Evolutionary conservation across 2,113 vertebrate genomes (phyloP), one percentile per base, ranked within the genome.

Genomic region (Cryptomyrus ogoouensis): DNA sequence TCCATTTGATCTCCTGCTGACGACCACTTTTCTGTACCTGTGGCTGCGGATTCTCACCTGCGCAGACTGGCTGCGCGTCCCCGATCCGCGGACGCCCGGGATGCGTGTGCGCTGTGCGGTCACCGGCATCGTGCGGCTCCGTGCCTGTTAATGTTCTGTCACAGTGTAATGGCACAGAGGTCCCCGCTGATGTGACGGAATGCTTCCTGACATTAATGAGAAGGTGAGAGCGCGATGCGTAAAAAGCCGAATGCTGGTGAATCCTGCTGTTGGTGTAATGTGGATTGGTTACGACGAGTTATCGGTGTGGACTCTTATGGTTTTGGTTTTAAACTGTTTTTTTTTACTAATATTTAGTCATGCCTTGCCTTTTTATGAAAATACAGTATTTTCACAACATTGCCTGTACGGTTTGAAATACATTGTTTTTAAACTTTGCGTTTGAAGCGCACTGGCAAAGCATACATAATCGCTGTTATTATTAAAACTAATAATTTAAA

Each of bases 121-220:
- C 44, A 9, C 19, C 6, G 83, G 39, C 4, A 46, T 8, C 5
- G 46, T n/a, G 24, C 3, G 6, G 42, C 5, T 50, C n/a, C 24
- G 21, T 0, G 21, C 12, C 10, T n/a, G 12, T 56, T 50, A 52
- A 12, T 42, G 74, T 42, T 31, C 47, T 10, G 46, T 21, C 52
- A 19, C 49, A 27, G 10, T 17, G 70, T 47, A 86, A 42, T 85
- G 50, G 85, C n/a, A 84, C 24, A 49, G 77, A 56, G 6, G 39
- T 66, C 19, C 8, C 35, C 39, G 49, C 6, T 15, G 35, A n/a
- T 15, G 35, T 31, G 80, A 88, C 42, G 85, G 56, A 70, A 90
- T 90, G 89, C 66, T 90, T 77, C 89, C 89, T 12, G 89, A 90
- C 62, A 80, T 77, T 39, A 80, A 77, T 53, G 46, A 49, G 13